Conservation (phyloP, 2,888 invertebrate species). For the Philereme vetulata region DNA sequence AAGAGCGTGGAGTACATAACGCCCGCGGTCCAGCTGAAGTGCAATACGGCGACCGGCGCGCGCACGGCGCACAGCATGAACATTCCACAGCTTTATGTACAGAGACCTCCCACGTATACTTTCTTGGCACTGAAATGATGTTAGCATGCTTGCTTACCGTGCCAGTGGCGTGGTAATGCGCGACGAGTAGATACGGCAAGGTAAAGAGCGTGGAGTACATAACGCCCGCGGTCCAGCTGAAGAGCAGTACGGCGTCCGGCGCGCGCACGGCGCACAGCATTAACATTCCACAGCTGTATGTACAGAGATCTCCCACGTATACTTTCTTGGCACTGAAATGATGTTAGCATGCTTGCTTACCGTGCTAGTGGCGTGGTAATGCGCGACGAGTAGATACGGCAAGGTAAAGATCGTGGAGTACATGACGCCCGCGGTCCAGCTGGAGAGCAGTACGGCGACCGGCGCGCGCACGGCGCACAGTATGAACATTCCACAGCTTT, state of each 20-base stretch:
- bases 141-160: background rate
- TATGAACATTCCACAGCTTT: too few relatives aligned
- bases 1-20: constrained; percentile 99
- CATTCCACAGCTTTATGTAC: too few relatives aligned
- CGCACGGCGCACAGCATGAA: too few relatives aligned
- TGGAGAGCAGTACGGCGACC: constrained; percentile 93
- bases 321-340: too few relatives aligned
- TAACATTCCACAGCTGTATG: too few relatives aligned
- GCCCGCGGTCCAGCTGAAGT: constrained; percentile 97
- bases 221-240: constrained; percentile 97
- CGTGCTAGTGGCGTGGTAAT: constrained; percentile 92
- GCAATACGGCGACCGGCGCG: constrained; percentile 90
- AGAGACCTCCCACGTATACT: too few relatives aligned
- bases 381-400: constrained; percentile 96
- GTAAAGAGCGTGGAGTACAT: constrained; percentile 99
- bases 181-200: constrained; percentile 97
- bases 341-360: background rate
- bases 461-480: too few relatives aligned
- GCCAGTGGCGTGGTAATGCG: constrained; percentile 95
- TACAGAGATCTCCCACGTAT: too few relatives aligned
- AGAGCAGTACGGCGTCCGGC: constrained; percentile 91
- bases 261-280: too few relatives aligned
- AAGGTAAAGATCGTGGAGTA: constrained; percentile 98
- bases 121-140: too few relatives aligned
- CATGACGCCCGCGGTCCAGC: constrained; percentile 98